These are phyloP conservation scores for Dicranocentrus wangi DNA, from an alignment of 2,888 invertebrate species.

Conservation along the genomic window DNA sequence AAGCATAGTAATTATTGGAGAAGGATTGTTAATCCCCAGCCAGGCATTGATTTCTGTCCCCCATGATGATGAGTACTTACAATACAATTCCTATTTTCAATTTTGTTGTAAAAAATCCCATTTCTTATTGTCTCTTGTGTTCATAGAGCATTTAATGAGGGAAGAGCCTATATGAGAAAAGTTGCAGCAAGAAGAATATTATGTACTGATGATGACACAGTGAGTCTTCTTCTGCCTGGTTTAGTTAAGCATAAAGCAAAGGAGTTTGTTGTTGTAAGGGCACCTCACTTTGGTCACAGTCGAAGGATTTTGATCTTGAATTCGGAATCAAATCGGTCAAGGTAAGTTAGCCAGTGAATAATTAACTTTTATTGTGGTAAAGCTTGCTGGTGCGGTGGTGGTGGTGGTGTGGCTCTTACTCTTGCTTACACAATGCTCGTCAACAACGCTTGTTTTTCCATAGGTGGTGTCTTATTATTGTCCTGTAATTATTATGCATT, in stretches of 20 bases:
- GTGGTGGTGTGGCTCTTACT: background rate
- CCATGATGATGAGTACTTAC: too few species aligned
- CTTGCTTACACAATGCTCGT: background rate
- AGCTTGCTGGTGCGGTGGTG: constrained; percentile 6
- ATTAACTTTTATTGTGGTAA: background rate
- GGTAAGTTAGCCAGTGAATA: constrained; percentile 51
- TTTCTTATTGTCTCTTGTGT: too few species aligned
- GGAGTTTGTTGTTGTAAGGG: background rate
- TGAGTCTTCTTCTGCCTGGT: background rate
- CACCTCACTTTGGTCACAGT: constrained; percentile 25
- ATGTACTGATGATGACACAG: too few species aligned
- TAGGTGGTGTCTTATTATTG: too few species aligned
- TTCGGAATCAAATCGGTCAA: constrained; percentile 52
- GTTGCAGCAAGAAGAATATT: too few species aligned
- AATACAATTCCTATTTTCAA: background rate
- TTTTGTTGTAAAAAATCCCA: background rate
- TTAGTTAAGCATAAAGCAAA: background rate
- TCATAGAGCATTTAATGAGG: background rate
- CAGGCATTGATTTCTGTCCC: background rate
- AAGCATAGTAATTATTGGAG: background rate
- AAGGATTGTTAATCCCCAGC: background rate
- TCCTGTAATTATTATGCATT: constrained; percentile 17
- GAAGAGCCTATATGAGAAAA: background rate
- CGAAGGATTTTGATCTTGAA: constrained; percentile 42
- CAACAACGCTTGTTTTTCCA: too few species aligned